Evolutionary conservation across 2,113 vertebrate genomes (phyloP).

Genomic region (Taxidea taxus): DNA sequence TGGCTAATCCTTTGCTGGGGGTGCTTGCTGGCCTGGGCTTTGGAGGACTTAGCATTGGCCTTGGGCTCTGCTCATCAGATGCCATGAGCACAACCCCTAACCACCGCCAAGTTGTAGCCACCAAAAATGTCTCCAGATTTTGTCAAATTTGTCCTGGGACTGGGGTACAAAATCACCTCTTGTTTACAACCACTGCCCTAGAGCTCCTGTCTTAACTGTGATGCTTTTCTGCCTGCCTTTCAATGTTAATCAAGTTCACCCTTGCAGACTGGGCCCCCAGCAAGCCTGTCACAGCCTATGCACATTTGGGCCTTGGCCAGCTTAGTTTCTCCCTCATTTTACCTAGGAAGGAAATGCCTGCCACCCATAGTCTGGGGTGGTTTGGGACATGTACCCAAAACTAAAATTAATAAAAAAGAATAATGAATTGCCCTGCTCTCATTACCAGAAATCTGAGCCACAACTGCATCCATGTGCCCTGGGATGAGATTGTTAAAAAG

Average conservation of each 20-base stretch:
- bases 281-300: neutral
- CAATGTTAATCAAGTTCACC: neutral
- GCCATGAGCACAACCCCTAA: neutral
- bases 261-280: neutral
- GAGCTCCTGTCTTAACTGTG: neutral
- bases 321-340: slow-evolving; percentile 22
- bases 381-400: slow-evolving; percentile 47
- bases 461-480: slow-evolving; percentile 37
- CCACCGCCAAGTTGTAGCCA: neutral
- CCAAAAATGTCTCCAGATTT: neutral
- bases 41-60: neutral
- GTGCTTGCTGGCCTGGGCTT: neutral
- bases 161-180: neutral
- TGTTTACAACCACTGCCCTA: neutral
- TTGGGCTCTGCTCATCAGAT: no score
- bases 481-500: neutral
- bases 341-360: slow-evolving; percentile 16
- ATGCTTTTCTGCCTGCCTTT: neutral
- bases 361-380: neutral
- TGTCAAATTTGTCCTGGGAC: neutral
- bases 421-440: slow-evolving; percentile 55
- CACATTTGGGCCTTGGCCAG: neutral
- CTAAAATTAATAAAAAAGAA: slow-evolving; percentile 44
- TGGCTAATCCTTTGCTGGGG: neutral
- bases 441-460: slow-evolving; percentile 46